Conservation (phyloP, 2,113 vertebrate species). For the Columba janthina region DNA sequence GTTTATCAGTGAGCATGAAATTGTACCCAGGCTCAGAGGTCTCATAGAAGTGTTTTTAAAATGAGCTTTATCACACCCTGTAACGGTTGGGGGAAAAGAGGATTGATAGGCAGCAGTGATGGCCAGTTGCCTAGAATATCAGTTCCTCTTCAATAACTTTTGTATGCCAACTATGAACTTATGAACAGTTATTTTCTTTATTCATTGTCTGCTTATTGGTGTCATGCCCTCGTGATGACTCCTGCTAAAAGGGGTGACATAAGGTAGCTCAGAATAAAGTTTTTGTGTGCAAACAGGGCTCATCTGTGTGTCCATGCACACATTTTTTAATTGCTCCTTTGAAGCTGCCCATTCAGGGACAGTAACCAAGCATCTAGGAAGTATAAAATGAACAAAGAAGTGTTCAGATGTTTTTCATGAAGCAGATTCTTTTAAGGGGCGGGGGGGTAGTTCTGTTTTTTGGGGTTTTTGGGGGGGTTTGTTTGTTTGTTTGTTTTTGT, state of each 20-base stretch:
- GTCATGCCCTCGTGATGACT: conserved; percentile 69
- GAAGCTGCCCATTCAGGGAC: conserved; percentile 55
- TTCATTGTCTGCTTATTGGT: conserved; percentile 74
- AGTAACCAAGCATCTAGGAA: conserved; percentile 61
- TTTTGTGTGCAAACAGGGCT: conserved; percentile 71
- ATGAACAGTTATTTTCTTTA: conserved; percentile 73
- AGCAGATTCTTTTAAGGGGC: conserved; percentile 46
- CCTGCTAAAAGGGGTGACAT: conserved; percentile 73
- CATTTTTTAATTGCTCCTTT: conserved; percentile 73
- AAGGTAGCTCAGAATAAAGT: conserved; percentile 75
- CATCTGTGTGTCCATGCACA: conserved; percentile 69
- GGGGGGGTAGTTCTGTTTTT: background rate
- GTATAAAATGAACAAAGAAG: conserved; percentile 64
- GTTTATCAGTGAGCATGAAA: background rate
- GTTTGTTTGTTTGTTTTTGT: too few species aligned
- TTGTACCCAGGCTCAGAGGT: background rate
- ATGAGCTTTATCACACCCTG: background rate
- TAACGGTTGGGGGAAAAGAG: background rate
- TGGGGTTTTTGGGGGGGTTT: too few species aligned
- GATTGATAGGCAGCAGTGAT: conserved; percentile 18
- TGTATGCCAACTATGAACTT: conserved; percentile 68
- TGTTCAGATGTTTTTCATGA: conserved; percentile 62
- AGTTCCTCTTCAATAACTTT: conserved; percentile 69
- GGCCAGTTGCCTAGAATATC: conserved; percentile 58
- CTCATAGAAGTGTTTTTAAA: background rate